These are phyloP conservation scores for Actias luna DNA, from an alignment of 2,888 invertebrate species.

Conservation along the genomic window DNA sequence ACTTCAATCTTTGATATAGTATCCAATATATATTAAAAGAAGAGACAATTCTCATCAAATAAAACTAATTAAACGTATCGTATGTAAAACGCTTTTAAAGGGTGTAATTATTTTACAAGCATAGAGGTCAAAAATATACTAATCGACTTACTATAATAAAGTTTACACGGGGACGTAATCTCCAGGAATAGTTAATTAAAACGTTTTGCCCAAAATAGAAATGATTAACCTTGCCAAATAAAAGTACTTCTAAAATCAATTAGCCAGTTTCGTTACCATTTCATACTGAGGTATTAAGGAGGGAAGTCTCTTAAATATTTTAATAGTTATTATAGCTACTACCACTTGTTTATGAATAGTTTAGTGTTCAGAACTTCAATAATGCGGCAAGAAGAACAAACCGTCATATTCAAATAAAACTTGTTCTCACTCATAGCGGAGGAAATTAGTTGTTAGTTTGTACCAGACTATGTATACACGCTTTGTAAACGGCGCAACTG, in stretches of 20 bases:
- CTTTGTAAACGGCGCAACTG: slow-evolving; percentile 14
- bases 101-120: background rate
- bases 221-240: background rate
- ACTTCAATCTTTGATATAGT: no score
- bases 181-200: background rate
- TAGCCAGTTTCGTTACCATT: background rate
- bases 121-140: background rate
- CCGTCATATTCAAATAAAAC: slow-evolving; percentile 14
- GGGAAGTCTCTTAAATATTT: background rate
- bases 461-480: slow-evolving; percentile 13
- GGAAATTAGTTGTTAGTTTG: slow-evolving; percentile 18
- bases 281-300: background rate
- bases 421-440: slow-evolving; percentile 9
- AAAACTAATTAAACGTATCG: no score
- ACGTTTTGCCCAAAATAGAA: background rate
- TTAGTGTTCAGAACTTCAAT: background rate
- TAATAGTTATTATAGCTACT: background rate
- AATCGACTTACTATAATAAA: background rate
- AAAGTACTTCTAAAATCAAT: background rate
- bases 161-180: background rate
- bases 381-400: slow-evolving; percentile 6
- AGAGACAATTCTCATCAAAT: no score
- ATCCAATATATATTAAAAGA: no score
- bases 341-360: background rate
- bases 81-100: background rate